Evolutionary conservation across 2,113 vertebrate species (phyloP).

Genomic region (Phrynosoma blainvillii): DNA sequence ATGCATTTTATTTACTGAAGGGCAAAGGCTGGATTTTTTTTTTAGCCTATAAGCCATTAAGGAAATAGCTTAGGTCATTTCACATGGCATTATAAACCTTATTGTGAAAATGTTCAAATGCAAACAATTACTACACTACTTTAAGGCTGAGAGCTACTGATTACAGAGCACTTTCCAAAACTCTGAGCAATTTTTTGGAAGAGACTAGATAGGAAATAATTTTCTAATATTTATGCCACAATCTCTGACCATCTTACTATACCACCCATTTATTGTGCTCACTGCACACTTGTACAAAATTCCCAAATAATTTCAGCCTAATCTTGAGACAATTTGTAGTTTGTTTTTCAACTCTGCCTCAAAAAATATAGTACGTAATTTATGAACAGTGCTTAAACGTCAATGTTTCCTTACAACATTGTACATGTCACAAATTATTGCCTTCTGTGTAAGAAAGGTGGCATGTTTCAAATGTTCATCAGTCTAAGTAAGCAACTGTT

Average conservation of each 20-base stretch:
- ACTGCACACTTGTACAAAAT: constrained; percentile 10
- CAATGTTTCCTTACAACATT: not conserved
- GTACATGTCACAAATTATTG: not conserved
- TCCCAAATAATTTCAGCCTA: not conserved
- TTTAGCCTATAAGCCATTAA: constrained; percentile 18
- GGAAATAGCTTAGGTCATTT: constrained; percentile 15
- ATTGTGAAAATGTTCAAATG: constrained; percentile 38
- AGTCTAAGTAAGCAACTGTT: not conserved
- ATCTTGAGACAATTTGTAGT: not conserved
- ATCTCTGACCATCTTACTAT: constrained; percentile 9
- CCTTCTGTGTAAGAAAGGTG: not conserved
- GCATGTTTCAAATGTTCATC: not conserved
- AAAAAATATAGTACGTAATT: constrained; percentile 3
- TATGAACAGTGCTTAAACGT: not conserved
- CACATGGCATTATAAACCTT: constrained; percentile 36
- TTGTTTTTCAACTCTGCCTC: not conserved
- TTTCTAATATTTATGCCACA: constrained; percentile 38
- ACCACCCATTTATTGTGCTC: constrained; percentile 38
- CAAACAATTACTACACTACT: constrained; percentile 27
- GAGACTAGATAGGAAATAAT: not conserved
- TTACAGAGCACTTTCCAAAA: constrained; percentile 26
- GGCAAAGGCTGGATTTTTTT: constrained; percentile 44
- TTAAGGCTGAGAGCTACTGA: constrained; percentile 39
- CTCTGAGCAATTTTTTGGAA: not conserved
- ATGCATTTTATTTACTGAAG: constrained; percentile 29